Conservation (phyloP, 92 coral and sea anemone species). For the Phymanthus crucifer region DNA sequence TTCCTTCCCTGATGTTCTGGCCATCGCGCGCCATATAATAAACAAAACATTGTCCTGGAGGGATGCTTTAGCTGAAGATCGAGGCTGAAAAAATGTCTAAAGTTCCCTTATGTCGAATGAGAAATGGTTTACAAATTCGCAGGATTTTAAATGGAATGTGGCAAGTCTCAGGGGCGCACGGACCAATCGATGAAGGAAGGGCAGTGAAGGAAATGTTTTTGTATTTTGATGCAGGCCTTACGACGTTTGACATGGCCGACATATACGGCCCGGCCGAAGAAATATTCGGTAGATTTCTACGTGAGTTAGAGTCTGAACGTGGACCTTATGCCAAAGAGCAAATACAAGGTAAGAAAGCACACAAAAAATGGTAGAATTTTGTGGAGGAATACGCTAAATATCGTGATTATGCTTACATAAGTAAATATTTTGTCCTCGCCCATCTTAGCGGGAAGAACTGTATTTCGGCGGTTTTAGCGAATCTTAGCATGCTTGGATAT, state of each 20-base stretch:
- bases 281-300: slow-evolving; percentile 72
- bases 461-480: neutral
- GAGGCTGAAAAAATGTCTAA: slow-evolving; percentile 24
- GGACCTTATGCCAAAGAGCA: slow-evolving; percentile 49
- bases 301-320: slow-evolving; percentile 54
- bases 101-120: slow-evolving; percentile 63
- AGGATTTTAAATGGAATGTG: slow-evolving; percentile 87
- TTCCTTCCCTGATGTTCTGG: neutral
- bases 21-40: neutral
- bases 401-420: neutral
- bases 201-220: slow-evolving; percentile 73
- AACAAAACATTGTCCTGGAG: slow-evolving; percentile 2
- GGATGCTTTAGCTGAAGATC: too few relatives aligned
- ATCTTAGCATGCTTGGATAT: neutral
- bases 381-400: neutral
- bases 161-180: slow-evolving; percentile 89
- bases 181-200: slow-evolving; percentile 57
- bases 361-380: neutral
- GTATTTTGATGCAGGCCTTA: slow-evolving; percentile 74
- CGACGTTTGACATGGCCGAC: slow-evolving; percentile 88
- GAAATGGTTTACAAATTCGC: slow-evolving; percentile 72
- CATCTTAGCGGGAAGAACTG: slow-evolving; percentile 4
- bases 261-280: slow-evolving; percentile 90
- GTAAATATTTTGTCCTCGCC: slow-evolving; percentile 3
- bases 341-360: slow-evolving; percentile 68